Base-by-base conservation (phyloP, 2,113 vertebrate species). In the Vireo altiloquus region DNA sequence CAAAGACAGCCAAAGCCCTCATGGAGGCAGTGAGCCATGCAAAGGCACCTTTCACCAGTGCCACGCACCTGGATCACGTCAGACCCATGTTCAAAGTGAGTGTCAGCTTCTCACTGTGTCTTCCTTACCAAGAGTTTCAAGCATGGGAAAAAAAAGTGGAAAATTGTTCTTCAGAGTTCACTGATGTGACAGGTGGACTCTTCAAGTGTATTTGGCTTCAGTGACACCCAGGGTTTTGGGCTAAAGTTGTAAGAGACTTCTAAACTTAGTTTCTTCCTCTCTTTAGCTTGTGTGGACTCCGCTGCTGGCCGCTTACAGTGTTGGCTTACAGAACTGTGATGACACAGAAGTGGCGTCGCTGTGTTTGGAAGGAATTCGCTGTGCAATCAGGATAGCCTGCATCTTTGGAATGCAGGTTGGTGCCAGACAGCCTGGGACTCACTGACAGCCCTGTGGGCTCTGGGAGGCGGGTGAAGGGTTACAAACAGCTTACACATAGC, bases 1-100 rank as follows among this genome's bases (percentile, higher is more conserved):
- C 99, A 2, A 99, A 99, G 97, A 99, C 99, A 2, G 99, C 99
- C 33, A 99, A 99, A 94, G 99, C 99, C 27, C 98, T 99, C 52
- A 99, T 99, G 99, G 99, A 99, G 95, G 99, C 99, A 0, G 99
- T 99, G 59, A 99, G 99, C 97, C 99, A 99, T 1, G 99, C 99
- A 30, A 99, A 99, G 97, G 98, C 99, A 1, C 98, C 99, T 2
- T 99, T 99, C 95, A 99, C 99, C 60, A 99, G 99, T 1, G 99
- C 99, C 47, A 99, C 99, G 11, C 99, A 99, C 94, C 97, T 99
- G 97, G 99, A 99, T 59, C 99, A 99, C 0, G 99, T 99, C 94
- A 98, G 99, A 54, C 99, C 99, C 46, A 99, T 99, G 99, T 99
- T 99, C 96, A 99, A 99, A 97, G 99, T 99, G 95, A 98, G 97